These are phyloP conservation scores for Altica lythri DNA, from an alignment of 2,888 invertebrate genomes.

Conservation along the genomic window DNA sequence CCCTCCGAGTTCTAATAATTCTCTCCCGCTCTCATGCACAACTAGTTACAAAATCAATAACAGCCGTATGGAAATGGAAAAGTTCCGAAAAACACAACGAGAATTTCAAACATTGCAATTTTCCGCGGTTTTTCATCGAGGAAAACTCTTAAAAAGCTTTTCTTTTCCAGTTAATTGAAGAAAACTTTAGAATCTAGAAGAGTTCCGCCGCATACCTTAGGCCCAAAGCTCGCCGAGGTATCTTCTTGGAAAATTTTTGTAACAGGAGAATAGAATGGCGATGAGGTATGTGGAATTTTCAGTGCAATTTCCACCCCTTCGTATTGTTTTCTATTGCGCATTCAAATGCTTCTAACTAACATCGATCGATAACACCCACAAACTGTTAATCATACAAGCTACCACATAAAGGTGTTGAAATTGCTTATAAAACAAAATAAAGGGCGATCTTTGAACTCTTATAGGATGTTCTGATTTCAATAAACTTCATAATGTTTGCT, in stretches of 20 bases:
- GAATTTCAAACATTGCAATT: background rate
- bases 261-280: constrained; percentile 26
- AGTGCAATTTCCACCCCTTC: constrained; percentile 23
- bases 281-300: constrained; percentile 20
- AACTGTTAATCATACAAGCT: too few relatives aligned
- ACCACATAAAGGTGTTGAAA: too few relatives aligned
- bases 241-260: constrained; percentile 35
- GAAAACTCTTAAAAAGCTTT: constrained; percentile 6
- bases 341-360: too few relatives aligned
- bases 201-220: constrained; percentile 28
- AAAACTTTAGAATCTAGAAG: constrained; percentile 24
- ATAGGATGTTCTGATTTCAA: too few relatives aligned
- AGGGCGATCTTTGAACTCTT: too few relatives aligned
- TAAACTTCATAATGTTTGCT: too few relatives aligned
- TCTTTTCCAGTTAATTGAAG: constrained; percentile 26
- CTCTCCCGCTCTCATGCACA: background rate
- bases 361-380: too few relatives aligned
- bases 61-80: constrained; percentile 9
- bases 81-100: constrained; percentile 6
- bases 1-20: background rate
- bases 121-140: constrained; percentile 1
- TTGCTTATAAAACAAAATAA: too few relatives aligned
- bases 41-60: constrained; percentile 11
- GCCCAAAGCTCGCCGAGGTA: constrained; percentile 35
- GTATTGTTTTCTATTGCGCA: too few relatives aligned